phyloP scores from a whole-genome alignment of 2,888 invertebrate genomes.

The Watsonalla binaria region DNA sequence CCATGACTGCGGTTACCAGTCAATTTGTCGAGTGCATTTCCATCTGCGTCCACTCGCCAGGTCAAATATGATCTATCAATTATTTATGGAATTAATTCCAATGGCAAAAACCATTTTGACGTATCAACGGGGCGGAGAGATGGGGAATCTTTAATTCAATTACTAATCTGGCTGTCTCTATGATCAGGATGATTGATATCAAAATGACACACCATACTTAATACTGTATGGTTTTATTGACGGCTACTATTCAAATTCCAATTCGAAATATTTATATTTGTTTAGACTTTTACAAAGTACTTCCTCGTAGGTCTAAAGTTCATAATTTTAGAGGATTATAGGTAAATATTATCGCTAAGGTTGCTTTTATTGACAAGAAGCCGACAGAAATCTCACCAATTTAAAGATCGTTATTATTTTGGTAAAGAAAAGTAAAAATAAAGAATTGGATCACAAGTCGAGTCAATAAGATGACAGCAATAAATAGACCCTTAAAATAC shows the following conservation, averaged over 20 bases:
- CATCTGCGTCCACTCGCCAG: slow-evolving; percentile 60
- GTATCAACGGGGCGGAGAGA: slow-evolving; percentile 31
- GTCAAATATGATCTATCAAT: slow-evolving; percentile 67
- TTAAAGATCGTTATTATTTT: too few relatives aligned
- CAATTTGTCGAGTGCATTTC: slow-evolving; percentile 75
- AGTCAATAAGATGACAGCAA: background rate
- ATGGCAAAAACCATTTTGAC: slow-evolving; percentile 57
- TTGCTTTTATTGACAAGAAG: background rate
- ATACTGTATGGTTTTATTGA: too few relatives aligned
- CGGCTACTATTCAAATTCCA: too few relatives aligned
- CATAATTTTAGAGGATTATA: too few relatives aligned
- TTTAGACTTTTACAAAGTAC: too few relatives aligned
- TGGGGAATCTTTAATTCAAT: slow-evolving; percentile 55
- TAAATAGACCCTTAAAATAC: background rate
- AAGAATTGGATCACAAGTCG: too few relatives aligned
- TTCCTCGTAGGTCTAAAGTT: too few relatives aligned
- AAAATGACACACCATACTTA: too few relatives aligned
- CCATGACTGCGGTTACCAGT: slow-evolving; percentile 72
- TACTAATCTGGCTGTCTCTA: slow-evolving; percentile 31
- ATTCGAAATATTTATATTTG: too few relatives aligned
- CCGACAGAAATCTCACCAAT: too few relatives aligned
- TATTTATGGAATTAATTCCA: slow-evolving; percentile 73
- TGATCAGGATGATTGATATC: slow-evolving; percentile 21
- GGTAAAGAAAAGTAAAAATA: too few relatives aligned
- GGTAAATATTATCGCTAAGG: too few relatives aligned